Evolutionary conservation across 2,113 vertebrate species (phyloP), one percentile per base, ranked within the genome.

Genomic region (Proteles cristata): DNA sequence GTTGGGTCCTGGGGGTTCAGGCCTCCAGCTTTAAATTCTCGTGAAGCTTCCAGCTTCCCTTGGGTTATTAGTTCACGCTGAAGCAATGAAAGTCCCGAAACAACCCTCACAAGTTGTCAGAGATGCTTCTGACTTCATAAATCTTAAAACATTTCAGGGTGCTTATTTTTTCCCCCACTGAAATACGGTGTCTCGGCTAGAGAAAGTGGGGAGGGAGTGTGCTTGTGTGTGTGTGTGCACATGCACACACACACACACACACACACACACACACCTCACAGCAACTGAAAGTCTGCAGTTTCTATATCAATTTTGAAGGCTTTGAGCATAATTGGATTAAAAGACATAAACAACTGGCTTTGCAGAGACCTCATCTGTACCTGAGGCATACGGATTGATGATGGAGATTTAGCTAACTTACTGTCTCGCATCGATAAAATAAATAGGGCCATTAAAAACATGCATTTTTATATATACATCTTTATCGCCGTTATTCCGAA

Each of bases 361-460:
- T 92, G n/a, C 21, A 50, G 84, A 26, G 63, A 39, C 77, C 74
- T 68, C 55, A 90, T 84, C 65, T 87, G 53, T 61, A 94, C 92
- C 90, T 82, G 58, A 53, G 39, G 43, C 80, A 16, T 39, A 39
- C 1, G 45, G 76, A 82, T 48, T 73, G 92, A 92, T 82, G 85
- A 43, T 0, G 7, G 80, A 96, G 88, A 77, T 88, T 94, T 93
- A 93, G 93, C 28, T 96, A 94, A 96, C 66, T 94, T 93, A 90
- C 89, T 76, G 58, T 93, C 74, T 95, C 93, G 77, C 90, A 88
- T 79, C 81, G 74, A 39, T 96, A 90, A 96, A 97, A 94, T 96
- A 95, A 96, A 97, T 90, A 89, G 89, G 66, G 31, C 84, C 58
- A 74, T 96, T 96, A 95, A 88, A 96, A 98, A 95, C 88, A 85